Evolutionary conservation across 1,140 invertebrate species (phyloP).

Genomic region (Euglossa dilemma): DNA sequence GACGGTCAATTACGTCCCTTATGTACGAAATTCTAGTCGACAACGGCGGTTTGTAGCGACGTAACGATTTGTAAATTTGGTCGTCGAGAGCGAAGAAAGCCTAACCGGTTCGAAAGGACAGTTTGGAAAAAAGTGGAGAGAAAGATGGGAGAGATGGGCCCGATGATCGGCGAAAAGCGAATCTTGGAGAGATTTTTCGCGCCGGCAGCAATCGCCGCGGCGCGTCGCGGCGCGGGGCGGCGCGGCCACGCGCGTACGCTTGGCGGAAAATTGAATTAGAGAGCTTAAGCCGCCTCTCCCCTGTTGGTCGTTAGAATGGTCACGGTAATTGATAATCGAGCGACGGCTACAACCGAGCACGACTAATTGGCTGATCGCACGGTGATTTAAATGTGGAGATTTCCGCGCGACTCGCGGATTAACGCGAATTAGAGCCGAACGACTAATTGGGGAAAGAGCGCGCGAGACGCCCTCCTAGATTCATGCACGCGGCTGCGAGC

Average conservation of each 20-base stretch:
- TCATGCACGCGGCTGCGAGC: not conserved
- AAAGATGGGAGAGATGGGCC: not conserved
- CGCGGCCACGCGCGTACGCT: not conserved
- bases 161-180: constrained; percentile 14
- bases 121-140: too few relatives aligned
- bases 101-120: too few relatives aligned
- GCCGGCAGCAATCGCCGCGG: not conserved
- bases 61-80: too few relatives aligned
- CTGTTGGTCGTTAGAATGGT: constrained; percentile 71
- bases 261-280: constrained; percentile 49
- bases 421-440: constrained; percentile 72
- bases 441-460: constrained; percentile 73
- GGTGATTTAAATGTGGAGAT: constrained; percentile 76
- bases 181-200: constrained; percentile 20
- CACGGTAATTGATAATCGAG: constrained; percentile 78
- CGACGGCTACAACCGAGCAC: constrained; percentile 54
- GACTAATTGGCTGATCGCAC: constrained; percentile 77
- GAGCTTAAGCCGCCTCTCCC: constrained; percentile 41
- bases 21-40: too few relatives aligned
- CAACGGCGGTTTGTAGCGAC: too few relatives aligned
- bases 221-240: too few relatives aligned
- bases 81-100: too few relatives aligned
- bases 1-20: too few relatives aligned
- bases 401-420: constrained; percentile 69
- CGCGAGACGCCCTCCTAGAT: constrained; percentile 30